phyloP scores from a whole-genome alignment of 2,113 vertebrate genomes.

The Ailurus styani region DNA sequence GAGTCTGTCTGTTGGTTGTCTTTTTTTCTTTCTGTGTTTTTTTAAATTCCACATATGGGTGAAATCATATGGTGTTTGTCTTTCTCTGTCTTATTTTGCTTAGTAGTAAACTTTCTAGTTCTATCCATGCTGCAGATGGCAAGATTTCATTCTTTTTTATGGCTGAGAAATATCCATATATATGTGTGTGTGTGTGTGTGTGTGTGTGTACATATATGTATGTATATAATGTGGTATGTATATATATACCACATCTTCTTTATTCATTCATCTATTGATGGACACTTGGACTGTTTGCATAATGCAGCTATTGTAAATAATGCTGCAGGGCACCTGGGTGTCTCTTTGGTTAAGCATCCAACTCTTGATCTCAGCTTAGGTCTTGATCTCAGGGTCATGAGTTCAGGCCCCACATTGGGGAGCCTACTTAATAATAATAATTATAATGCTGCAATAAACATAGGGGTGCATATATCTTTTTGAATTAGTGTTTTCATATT shows the following conservation, averaged over 20 bases:
- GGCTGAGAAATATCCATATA: background rate
- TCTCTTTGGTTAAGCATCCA: background rate
- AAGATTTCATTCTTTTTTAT: background rate
- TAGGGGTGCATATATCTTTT: background rate
- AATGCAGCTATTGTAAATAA: background rate
- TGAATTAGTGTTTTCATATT: background rate
- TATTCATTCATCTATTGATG: background rate
- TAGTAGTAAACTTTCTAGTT: background rate
- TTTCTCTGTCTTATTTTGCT: background rate
- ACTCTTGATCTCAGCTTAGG: background rate
- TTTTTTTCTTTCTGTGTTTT: background rate
- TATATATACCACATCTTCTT: background rate
- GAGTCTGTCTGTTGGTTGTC: background rate
- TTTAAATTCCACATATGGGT: background rate
- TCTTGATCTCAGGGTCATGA: background rate
- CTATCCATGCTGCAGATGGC: background rate
- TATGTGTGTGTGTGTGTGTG: background rate
- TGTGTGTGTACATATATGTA: no score
- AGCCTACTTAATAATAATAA: background rate
- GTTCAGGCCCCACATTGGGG: background rate
- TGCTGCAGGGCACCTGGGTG: background rate
- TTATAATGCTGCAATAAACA: background rate
- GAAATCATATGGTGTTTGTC: background rate
- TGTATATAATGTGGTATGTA: no score
- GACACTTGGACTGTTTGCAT: background rate